Evolutionary conservation across 1,140 invertebrate species (phyloP), one percentile per base, ranked within the genome.

Genomic region (Oncopeltus fasciatus): DNA sequence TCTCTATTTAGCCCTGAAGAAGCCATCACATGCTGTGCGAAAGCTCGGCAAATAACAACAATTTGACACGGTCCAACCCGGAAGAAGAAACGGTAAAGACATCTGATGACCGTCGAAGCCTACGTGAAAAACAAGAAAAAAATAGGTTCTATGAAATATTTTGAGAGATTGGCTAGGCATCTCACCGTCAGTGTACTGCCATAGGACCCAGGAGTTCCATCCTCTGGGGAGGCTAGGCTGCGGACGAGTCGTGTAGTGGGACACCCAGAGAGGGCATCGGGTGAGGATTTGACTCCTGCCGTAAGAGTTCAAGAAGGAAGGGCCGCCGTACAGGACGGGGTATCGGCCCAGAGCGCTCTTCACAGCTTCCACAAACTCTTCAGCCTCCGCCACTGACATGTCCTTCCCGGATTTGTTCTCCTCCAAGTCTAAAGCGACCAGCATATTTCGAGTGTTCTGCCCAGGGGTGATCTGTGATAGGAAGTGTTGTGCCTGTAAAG

Each of bases 181-280:
- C n/a, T n/a, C 24, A 2, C 38, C 59, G 38, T 64, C 33, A 14
- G 63, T 61, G 11, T 64, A 64, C 47, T 64, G 63, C 63, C 63
- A 64, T 21, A 64, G 27, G 8, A 26, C 27, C 63, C 63, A 64
- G 4, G 59, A 44, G 28, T 27, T n/a, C 58, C 59, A 57, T 20
- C 59, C 49, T 2, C 2, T 21, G 0, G 63, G 63, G 26, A 64
- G 14, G 29, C 26, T 61, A 21, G 49, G 49, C 2, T 27, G 9
- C 8, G 4, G 3, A 3, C 2, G 4, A 24, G 1, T 9, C n/a
- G 60, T 27, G 12, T 61, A 65, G 16, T 18, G 9, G 1, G 57
- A 56, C 18, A 62, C 57, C 64, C 64, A 65, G n/a, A 65, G 18
- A 16, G 53, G 27, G 28, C 2, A 59, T 18, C 60, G 18, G 5